phyloP scores from a whole-genome alignment of 1,140 invertebrate genomes.

The Diachasmimorpha longicaudata region DNA sequence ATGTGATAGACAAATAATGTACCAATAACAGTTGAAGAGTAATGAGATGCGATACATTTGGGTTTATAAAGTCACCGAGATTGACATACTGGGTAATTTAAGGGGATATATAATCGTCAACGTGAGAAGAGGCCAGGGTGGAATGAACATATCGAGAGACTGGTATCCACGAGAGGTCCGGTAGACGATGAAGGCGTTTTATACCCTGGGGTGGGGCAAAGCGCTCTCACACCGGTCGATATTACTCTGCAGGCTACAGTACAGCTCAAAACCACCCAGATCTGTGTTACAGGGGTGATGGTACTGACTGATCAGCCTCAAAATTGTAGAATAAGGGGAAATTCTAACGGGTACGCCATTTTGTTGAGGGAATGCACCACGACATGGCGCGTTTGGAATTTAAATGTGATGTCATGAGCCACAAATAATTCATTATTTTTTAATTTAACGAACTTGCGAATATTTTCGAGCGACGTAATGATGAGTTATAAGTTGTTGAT shows the following conservation, averaged over 20 bases:
- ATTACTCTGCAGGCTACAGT: slow-evolving; percentile 23
- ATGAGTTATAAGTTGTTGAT: too few species aligned
- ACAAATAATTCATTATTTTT: too few species aligned
- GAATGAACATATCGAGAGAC: slow-evolving; percentile 8
- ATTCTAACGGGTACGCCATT: too few species aligned
- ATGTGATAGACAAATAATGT: not conserved
- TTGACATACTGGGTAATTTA: not conserved
- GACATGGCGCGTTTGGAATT: too few species aligned
- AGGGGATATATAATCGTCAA: not conserved
- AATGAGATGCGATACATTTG: not conserved
- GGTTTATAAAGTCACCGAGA: not conserved
- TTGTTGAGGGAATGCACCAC: too few species aligned
- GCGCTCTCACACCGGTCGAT: slow-evolving; percentile 30
- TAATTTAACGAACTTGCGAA: too few species aligned
- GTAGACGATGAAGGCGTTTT: not conserved
- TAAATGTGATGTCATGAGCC: too few species aligned
- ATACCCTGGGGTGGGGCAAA: slow-evolving; percentile 15
- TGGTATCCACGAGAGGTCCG: not conserved
- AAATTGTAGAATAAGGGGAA: too few species aligned
- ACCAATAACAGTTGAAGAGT: not conserved
- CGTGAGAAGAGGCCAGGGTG: not conserved
- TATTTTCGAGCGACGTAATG: too few species aligned
- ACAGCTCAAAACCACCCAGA: slow-evolving; percentile 12
- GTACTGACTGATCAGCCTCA: too few species aligned
- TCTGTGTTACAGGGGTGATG: too few species aligned